Conservation (phyloP, 2,888 invertebrate species). For the Epicampocera succincta region DNA sequence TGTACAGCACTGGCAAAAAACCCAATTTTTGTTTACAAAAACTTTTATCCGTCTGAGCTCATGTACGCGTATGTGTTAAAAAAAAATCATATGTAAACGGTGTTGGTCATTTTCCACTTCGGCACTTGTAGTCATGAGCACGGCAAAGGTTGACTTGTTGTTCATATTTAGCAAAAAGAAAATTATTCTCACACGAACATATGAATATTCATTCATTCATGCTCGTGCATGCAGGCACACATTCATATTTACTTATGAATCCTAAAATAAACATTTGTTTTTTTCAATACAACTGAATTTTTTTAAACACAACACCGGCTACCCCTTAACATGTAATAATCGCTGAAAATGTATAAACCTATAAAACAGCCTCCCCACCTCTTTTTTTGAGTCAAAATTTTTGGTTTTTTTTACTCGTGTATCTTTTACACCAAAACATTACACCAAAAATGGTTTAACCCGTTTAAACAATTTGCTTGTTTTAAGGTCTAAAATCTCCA, state of each 20-base stretch:
- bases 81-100: background rate
- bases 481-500: no score
- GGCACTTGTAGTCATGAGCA: slow-evolving; percentile 26
- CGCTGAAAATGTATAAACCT: no score
- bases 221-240: background rate
- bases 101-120: slow-evolving; percentile 45
- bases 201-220: background rate
- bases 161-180: slow-evolving; percentile 10
- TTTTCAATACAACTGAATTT: slow-evolving; percentile 23
- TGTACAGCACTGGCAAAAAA: slow-evolving; percentile 34
- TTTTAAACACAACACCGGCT: slow-evolving; percentile 20
- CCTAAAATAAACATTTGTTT: slow-evolving; percentile 11
- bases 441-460: no score
- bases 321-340: background rate
- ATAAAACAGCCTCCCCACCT: no score
- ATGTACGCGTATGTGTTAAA: background rate
- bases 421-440: no score
- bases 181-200: slow-evolving; percentile 20
- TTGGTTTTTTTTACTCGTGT: no score
- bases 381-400: no score
- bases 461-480: no score
- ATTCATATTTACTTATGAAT: background rate
- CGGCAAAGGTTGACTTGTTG: slow-evolving; percentile 52
- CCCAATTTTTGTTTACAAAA: slow-evolving; percentile 32
- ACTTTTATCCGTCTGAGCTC: background rate